These are phyloP conservation scores for Cantharis rufa DNA, from an alignment of 2,888 invertebrate genomes.

Conservation along the genomic window DNA sequence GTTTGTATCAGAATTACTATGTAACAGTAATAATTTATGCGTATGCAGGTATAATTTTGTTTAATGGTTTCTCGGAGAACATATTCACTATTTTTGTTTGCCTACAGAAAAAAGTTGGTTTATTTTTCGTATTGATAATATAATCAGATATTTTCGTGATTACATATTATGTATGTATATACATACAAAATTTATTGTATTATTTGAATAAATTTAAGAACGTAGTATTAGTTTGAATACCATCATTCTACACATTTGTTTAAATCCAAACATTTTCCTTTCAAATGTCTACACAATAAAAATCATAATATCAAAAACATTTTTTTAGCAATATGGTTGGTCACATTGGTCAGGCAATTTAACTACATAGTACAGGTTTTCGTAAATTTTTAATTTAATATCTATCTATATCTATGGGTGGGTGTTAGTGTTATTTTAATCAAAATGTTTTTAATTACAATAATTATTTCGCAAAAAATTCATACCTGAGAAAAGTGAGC, in stretches of 20 bases:
- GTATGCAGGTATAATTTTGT: conserved; percentile 7
- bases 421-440: too few relatives aligned
- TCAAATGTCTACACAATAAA: not conserved
- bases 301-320: not conserved
- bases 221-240: not conserved
- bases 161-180: not conserved
- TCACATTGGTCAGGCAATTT: not conserved
- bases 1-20: conserved; percentile 19
- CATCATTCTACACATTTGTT: not conserved
- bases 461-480: too few relatives aligned
- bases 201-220: not conserved
- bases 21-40: conserved; percentile 22
- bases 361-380: too few relatives aligned
- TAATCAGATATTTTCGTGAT: not conserved
- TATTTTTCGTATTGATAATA: not conserved
- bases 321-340: not conserved
- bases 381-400: too few relatives aligned
- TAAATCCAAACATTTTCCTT: not conserved
- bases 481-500: too few relatives aligned
- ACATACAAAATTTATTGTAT: not conserved
- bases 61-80: conserved; percentile 19
- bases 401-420: too few relatives aligned
- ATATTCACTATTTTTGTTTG: not conserved
- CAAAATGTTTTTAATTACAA: too few relatives aligned
- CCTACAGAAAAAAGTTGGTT: not conserved